Base-by-base conservation (phyloP, 2,797 vertebrate species). In the Nothura maculosa region DNA sequence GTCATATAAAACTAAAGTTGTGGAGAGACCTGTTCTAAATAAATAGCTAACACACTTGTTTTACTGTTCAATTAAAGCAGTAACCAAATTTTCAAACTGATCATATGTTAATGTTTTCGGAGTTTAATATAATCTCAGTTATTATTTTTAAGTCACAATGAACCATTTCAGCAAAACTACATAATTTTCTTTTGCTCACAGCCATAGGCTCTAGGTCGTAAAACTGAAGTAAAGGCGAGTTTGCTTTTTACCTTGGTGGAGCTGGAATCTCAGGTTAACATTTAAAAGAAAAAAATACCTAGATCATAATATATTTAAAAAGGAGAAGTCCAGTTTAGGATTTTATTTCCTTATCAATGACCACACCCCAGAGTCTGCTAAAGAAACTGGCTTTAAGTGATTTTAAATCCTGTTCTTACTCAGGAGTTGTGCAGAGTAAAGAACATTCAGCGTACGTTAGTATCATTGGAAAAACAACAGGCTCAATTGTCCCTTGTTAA, bases 21-120 rank as follows among this genome's bases (percentile, higher is more conserved):
- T 48, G 36, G 61, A 75, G 54, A 89, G 28, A 81, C 1, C 67
- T 17, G 20, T 77, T 67, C 68, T 87, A 93, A 91, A 93, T 93
- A 70, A 94, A 92, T 81, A 87, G 61, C 62, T 83, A 91, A 92
- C 75, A 82, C 21, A 85, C 19, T 81, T 85, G 36, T 63, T 85
- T 90, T 81, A 30, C 38, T 93, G 30, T 43, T 27, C 63, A 90
- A 70, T 36, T 69, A 88, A 88, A 52, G 60, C 22, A 74, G 40
- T 25, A 85, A 66, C 25, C 6, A 38, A 70, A 67, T 17, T 28
- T 81, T 55, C 62, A 50, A 85, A 93, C 90, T 87, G 45, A 89
- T 63, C 22, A 28, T 6, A 50, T 76, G 30, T 66, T 81, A 36
- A 55, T 74, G 79, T 60, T 91, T 63, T 69, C 77, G 42, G 42